A percentile compares a stretch with the other conserved stretches of the same genome.
phyloP scores from a whole-genome alignment of 2,888 invertebrate genomes.

The Xylota segnis region DNA sequence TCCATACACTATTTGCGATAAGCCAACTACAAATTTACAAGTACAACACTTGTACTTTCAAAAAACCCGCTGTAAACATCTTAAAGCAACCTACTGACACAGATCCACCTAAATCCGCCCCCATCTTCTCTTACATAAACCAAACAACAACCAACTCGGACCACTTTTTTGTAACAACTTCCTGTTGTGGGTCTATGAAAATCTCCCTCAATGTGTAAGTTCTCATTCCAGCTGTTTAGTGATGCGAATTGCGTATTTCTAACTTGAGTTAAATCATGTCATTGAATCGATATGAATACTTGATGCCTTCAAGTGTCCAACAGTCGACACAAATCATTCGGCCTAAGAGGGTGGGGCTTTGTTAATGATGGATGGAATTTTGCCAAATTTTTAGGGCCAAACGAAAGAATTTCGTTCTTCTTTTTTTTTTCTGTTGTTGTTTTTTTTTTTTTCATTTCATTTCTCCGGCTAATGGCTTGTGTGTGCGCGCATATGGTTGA shows the following conservation, averaged over 20 bases:
- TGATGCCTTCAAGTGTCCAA: conserved; percentile 62
- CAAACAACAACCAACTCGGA: too few species aligned
- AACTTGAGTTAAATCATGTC: conserved; percentile 65
- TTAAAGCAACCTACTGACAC: too few species aligned
- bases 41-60: too few species aligned
- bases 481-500: conserved; percentile 29
- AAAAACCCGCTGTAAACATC: too few species aligned
- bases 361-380: conserved; percentile 61
- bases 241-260: conserved; percentile 64
- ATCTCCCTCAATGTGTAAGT: conserved; percentile 33
- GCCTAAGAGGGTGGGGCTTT: conserved; percentile 31
- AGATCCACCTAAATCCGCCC: too few species aligned
- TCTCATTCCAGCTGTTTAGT: conserved; percentile 61
- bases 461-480: conserved; percentile 45
- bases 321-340: conserved; percentile 46
- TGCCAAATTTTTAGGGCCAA: conserved; percentile 74
- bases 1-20: too few species aligned
- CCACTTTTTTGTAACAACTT: too few species aligned
- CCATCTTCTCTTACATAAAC: too few species aligned
- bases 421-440: background rate
- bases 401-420: conserved; percentile 29
- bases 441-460: background rate
- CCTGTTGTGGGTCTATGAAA: conserved; percentile 22
- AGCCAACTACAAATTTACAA: too few species aligned
- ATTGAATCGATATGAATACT: conserved; percentile 72